Conservation (phyloP, 2,113 vertebrate species). For the Heterotis niloticus region DNA sequence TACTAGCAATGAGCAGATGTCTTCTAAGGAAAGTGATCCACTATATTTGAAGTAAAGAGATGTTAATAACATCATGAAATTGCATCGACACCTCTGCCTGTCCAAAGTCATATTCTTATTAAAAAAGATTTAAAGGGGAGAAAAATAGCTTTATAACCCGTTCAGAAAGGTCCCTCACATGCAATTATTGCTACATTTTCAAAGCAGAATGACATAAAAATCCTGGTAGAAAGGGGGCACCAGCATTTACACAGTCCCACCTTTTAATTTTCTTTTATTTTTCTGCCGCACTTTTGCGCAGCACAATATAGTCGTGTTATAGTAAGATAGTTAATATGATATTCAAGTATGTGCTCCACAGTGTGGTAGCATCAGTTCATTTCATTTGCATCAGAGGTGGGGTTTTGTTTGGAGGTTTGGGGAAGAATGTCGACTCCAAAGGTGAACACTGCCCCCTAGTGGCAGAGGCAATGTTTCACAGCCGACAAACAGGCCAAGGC, state of each 20-base stretch:
- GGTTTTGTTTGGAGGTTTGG: background rate
- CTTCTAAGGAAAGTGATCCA: background rate
- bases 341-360: background rate
- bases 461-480: slow-evolving; percentile 12
- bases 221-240: background rate
- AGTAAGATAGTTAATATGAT: background rate
- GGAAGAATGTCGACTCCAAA: slow-evolving; percentile 1
- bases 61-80: background rate
- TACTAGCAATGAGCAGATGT: background rate
- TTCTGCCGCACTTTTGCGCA: background rate
- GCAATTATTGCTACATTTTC: slow-evolving; percentile 1
- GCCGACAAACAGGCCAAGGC: background rate
- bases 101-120: background rate
- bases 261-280: background rate
- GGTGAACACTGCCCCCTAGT: slow-evolving; percentile 37
- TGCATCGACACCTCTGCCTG: background rate
- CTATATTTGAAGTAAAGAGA: background rate
- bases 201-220: background rate
- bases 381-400: background rate
- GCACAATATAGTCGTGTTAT: background rate
- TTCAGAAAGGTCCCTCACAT: background rate
- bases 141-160: background rate
- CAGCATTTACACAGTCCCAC: background rate
- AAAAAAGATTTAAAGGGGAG: background rate
- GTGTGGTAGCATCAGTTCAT: background rate